Base-by-base conservation (phyloP, 2,888 invertebrate species). In the Melinopterus prodromus region DNA sequence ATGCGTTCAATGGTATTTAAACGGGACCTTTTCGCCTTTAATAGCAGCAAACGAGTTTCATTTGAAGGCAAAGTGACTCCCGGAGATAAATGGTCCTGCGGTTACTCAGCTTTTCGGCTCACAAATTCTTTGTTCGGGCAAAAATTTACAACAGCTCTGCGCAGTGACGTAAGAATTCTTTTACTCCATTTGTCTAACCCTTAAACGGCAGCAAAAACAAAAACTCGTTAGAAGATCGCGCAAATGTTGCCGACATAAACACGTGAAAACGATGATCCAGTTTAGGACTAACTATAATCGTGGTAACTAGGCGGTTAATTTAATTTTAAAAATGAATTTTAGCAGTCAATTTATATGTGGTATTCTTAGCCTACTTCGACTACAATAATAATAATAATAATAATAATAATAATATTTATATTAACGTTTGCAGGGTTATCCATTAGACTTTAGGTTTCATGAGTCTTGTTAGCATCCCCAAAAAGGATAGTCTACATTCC, bases 41-140 rank as follows among this genome's bases (percentile, higher is more conserved):
- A 53, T 53, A 53, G 53, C 53, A 53, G 53, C 53, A 53, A 53
- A 53, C 53, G 53, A 53, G 9, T 53, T 9, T 4, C 53, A 53
- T 53, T 53, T 53, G 53, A 53, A 53, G 53, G 53, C 53, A 53
- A 26, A 53, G 53, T 53, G 53, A 53, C 53, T 53, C 5, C 53
- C 53, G 53, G 74, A 74, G 74, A 74, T 74, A 74, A 74, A 74
- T 74, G 74, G 35, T n/a, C 74, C 12, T 37, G 74, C 36, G 74
- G 74, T 15, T 74, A 74, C 36, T 74, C 74, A 74, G 74, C 74
- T 74, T 74, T 74, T 74, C 15, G 74, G 37, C 35, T 72, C 26
- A 14, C 72, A 36, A 72, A 71, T 26, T 71, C 71, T 71, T 72
- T 16, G 72, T 72, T 53, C 53, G 53, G 53, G 53, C 53, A 53